Conservation (phyloP, 2,888 invertebrate genomes). For the Esperia sulphurella region DNA sequence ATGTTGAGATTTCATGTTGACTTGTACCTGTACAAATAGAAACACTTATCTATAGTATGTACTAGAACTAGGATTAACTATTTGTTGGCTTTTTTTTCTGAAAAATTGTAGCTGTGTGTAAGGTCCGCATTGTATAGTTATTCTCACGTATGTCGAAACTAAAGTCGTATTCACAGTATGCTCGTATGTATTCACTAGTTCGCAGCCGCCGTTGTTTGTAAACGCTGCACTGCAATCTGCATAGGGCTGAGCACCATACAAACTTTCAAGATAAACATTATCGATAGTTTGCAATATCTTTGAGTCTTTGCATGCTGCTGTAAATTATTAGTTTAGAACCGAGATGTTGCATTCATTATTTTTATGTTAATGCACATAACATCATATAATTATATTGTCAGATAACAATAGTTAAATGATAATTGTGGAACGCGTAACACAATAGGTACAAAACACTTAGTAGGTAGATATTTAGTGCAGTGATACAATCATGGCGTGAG, state of each 20-base stretch:
- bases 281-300: slow-evolving; percentile 17
- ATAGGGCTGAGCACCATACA: slow-evolving; percentile 37
- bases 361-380: no score
- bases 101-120: not conserved
- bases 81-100: no score
- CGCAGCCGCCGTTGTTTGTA: slow-evolving; percentile 60
- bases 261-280: slow-evolving; percentile 27
- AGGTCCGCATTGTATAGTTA: not conserved
- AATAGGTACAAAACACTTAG: not conserved
- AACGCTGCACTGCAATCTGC: slow-evolving; percentile 50
- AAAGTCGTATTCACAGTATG: slow-evolving; percentile 40
- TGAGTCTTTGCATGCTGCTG: no score
- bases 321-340: no score
- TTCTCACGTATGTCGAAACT: slow-evolving; percentile 28
- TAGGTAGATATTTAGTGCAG: not conserved
- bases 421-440: not conserved
- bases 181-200: slow-evolving; percentile 53
- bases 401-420: not conserved
- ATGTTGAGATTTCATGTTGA: not conserved
- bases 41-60: no score
- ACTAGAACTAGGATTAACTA: no score
- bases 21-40: no score
- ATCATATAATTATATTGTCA: not conserved
- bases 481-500: slow-evolving; percentile 15
- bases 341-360: no score